Evolutionary conservation across 1,140 invertebrate species (phyloP).

Genomic region (Sitodiplosis mosellana): DNA sequence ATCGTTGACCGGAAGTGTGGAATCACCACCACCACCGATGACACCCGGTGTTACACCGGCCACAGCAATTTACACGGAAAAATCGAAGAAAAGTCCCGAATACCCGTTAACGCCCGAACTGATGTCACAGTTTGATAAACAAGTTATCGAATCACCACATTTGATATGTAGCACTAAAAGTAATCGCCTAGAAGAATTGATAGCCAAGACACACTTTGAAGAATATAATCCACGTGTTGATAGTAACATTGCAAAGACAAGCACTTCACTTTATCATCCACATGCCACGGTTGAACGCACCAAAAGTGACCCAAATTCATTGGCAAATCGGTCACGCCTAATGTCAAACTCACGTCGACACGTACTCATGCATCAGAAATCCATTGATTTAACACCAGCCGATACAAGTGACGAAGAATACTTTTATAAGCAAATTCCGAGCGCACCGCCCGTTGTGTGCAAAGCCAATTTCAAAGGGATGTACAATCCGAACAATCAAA

Average conservation of each 20-base stretch:
- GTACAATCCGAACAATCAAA: conserved; percentile 27
- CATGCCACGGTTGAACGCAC: conserved; percentile 61
- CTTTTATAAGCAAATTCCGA: conserved; percentile 47
- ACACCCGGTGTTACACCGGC: conserved; percentile 34
- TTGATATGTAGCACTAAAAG: conserved; percentile 27
- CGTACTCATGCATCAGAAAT: conserved; percentile 70
- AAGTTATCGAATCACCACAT: conserved; percentile 21
- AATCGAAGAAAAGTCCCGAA: conserved; percentile 20
- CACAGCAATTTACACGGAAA: conserved; percentile 24
- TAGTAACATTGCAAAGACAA: conserved; percentile 12
- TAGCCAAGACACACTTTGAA: conserved; percentile 40
- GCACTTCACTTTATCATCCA: conserved; percentile 24
- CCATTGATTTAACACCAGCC: conserved; percentile 62
- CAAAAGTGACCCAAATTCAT: conserved; percentile 64
- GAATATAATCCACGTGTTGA: conserved; percentile 38
- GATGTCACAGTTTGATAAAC: conserved; percentile 38
- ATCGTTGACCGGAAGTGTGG: conserved; percentile 36
- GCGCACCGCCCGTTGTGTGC: conserved; percentile 42
- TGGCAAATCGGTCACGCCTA: conserved; percentile 44
- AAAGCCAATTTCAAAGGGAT: conserved; percentile 13
- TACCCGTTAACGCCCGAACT: conserved; percentile 28
- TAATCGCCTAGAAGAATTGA: conserved; percentile 36
- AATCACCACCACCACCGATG: conserved; percentile 19
- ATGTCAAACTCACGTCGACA: conserved; percentile 49
- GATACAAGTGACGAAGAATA: conserved; percentile 65